Percentiles rank a stretch among this genome's conserved stretches.
phyloP scores from a whole-genome alignment of 2,797 vertebrate genomes.

The Phylloscopus collybita region DNA sequence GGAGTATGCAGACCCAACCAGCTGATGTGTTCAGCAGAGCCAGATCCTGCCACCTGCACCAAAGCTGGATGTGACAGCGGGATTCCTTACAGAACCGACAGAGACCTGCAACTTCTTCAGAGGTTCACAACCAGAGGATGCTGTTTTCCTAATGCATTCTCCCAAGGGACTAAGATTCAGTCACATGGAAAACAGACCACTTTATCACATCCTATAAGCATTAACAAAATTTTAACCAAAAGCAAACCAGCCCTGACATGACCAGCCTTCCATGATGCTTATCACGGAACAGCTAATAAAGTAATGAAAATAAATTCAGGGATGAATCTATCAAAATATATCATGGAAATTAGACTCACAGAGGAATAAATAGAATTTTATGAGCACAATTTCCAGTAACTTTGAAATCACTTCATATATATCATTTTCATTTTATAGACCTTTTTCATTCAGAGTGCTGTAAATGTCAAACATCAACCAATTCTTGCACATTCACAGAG shows the following conservation, averaged over 20 bases:
- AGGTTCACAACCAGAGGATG: not conserved
- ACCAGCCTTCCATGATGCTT: not conserved
- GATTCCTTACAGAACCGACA: not conserved
- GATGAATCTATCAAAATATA: not conserved
- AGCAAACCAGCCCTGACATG: not conserved
- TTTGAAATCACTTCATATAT: not conserved
- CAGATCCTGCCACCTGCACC: not conserved
- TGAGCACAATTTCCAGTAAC: not conserved
- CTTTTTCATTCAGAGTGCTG: not conserved
- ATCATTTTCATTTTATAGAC: not conserved
- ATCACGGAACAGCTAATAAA: not conserved
- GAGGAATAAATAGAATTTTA: not conserved
- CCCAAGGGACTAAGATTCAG: not conserved
- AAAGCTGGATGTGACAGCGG: not conserved
- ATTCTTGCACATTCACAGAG: not conserved
- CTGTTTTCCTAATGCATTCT: not conserved
- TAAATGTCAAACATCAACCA: not conserved
- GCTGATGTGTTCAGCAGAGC: accelerated
- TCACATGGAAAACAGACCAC: not conserved
- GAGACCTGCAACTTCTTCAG: not conserved
- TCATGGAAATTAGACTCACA: not conserved
- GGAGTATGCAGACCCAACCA: not conserved
- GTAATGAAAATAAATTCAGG: not conserved
- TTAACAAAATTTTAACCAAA: not conserved
- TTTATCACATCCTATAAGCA: not conserved